Percentiles rank a stretch among this genome's conserved stretches.
phyloP scores from a whole-genome alignment of 2,888 invertebrate genomes.

The Nysson spinosus region DNA sequence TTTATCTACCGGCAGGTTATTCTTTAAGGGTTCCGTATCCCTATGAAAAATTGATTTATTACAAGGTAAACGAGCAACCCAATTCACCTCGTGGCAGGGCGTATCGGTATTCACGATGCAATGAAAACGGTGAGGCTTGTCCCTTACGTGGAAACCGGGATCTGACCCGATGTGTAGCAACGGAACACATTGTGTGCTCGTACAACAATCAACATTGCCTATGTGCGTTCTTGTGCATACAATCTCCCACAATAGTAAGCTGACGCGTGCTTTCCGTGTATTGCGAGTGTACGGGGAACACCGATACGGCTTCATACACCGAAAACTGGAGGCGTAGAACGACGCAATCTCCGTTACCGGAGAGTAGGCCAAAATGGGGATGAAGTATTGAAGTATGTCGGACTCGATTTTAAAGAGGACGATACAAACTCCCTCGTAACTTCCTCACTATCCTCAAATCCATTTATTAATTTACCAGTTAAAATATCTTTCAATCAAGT shows the following conservation, averaged over 20 bases:
- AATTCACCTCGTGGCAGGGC: slow-evolving; percentile 29
- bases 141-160: slow-evolving; percentile 27
- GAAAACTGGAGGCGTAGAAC: slow-evolving; percentile 32
- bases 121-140: slow-evolving; percentile 52
- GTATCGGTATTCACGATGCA: slow-evolving; percentile 48
- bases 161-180: slow-evolving; percentile 50
- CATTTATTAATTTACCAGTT: neutral
- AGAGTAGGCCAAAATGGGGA: slow-evolving; percentile 13
- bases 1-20: too few relatives aligned
- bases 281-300: slow-evolving; percentile 12
- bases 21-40: too few relatives aligned
- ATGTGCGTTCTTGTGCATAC: slow-evolving; percentile 58
- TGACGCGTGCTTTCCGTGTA: slow-evolving; percentile 24
- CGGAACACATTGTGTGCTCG: slow-evolving; percentile 63
- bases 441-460: too few relatives aligned
- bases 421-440: too few relatives aligned
- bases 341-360: slow-evolving; percentile 4
- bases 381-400: neutral
- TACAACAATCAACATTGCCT: slow-evolving; percentile 67
- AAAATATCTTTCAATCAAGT: too few relatives aligned
- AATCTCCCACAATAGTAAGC: slow-evolving; percentile 43
- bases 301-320: slow-evolving; percentile 11
- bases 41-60: slow-evolving; percentile 52
- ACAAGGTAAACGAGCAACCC: slow-evolving; percentile 37
- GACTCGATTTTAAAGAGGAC: slow-evolving; percentile 11